Evolutionary conservation across 2,888 invertebrate genomes (phyloP), one percentile per base, ranked within the genome.

Genomic region (Pasiphila rectangulata): DNA sequence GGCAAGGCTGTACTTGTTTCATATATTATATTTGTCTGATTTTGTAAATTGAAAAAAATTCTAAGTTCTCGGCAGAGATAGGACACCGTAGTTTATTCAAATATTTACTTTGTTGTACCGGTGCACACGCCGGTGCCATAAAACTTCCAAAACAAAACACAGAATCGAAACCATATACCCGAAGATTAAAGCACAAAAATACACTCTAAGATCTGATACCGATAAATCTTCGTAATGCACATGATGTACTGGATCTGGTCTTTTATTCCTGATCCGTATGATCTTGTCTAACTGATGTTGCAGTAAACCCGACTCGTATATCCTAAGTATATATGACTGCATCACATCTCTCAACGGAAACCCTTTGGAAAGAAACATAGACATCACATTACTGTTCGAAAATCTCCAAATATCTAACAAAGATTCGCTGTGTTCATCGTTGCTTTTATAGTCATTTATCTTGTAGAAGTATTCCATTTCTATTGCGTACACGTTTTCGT

Each of bases 301-400:
- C 5, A 75, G 47, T 25, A 82, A 48, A 4, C 83, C 83, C 1
- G 64, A 56, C 52, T 83, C 80, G 19, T 62, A 71, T 50, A 80
- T 60, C 19, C 60, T 60, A 16, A 49, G 47, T 6, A 68, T 65
- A 35, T 70, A 57, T 3, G 52, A 52, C 40, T 76, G 72, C 35
- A 83, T 67, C 46, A 55, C 54, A 0, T 66, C 30, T 12, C 40
- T 60, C 3, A 72, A 61, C 10, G 74, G 71, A 49, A 73, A 80
- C 4, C 82, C 82, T 46, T 65, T 68, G 1, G 45, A 57, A 15
- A 70, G 41, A 42, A 72, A 77, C 48, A 75, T 63, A n/a, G 64
- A 62, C 13, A 72, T 59, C 5, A 58, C 39, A 17, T 64, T 57
- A 16, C 54, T 61, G 23, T 46, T 56, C 13, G 67, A 65, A 57